Base-by-base conservation (phyloP, 2,888 invertebrate species). In the Platycheirus rosarum region DNA sequence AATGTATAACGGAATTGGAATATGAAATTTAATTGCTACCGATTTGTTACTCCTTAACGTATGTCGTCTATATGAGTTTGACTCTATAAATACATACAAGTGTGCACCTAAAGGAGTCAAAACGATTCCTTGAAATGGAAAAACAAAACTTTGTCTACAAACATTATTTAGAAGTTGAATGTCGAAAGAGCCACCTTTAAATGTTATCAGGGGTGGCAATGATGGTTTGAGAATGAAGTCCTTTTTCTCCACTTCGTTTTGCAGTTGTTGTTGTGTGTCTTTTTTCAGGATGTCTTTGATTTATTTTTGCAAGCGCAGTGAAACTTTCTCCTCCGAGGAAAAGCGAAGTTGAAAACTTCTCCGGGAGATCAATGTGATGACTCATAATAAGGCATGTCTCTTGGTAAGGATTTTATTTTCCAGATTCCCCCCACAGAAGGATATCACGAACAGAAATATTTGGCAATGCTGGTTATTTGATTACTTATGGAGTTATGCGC, bases 21-120 rank as follows among this genome's bases (percentile, higher is more conserved):
- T 76, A 76, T 76, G 42, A 76, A 75, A 76, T 76, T 66, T 80
- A 70, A 80, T 80, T 76, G 75, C 76, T 66, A 62, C 53, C 80
- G 55, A 71, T 80, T 70, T 76, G 69, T 79, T 55, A 63, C 63
- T 69, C 46, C 60, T 62, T 44, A 29, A 32, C 18, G 20, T 70
- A 26, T 29, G n/a, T n/a, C n/a, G 44, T 35, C 26, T 44, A 29
- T 26, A 11, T 49, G 37, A 18, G 26, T 44, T 49, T 55, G 18
- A n/a, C 1, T 55, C 53, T 55, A 11, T 9, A 23, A 11, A 23
- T 7, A 23, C 16, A n/a, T 9, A 3, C 13, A 16, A 18, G 11
- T 51, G 29, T 29, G 29, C 16, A 26, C 0, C 13, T n/a, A 2
- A 49, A 11, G 0, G 1, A 57, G 20, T 40, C 14, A 48, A 20